Conservation (phyloP, 2,888 invertebrate species). For the Operophtera brumata region DNA sequence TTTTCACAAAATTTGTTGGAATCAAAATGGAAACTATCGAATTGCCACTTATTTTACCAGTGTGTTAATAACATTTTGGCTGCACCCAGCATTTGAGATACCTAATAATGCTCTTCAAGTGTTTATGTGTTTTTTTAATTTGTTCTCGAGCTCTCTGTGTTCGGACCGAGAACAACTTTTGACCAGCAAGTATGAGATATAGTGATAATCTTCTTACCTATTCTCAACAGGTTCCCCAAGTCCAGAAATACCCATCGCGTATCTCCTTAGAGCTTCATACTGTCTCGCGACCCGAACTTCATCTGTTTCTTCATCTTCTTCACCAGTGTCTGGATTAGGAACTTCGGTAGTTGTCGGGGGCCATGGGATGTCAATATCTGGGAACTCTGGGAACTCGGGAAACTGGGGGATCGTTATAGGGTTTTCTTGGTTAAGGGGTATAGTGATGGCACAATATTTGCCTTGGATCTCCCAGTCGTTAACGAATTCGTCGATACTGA, state of each 20-base stretch:
- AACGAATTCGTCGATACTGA: constrained; percentile 40
- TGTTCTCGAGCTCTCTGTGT: no score
- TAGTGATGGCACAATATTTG: constrained; percentile 62
- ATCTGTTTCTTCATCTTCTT: constrained; percentile 8
- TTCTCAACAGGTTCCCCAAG: constrained; percentile 32
- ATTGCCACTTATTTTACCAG: no score
- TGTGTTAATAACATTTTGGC: no score
- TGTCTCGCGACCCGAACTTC: constrained; percentile 1
- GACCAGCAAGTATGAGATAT: no score
- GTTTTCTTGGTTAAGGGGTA: constrained; percentile 41
- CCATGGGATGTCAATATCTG: constrained; percentile 25
- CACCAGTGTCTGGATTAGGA: constrained; percentile 19
- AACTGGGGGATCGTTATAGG: constrained; percentile 22
- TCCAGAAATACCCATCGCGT: constrained; percentile 40
- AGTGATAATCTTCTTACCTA: constrained; percentile 28
- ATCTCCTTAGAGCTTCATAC: constrained; percentile 30
- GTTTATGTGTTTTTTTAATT: no score
- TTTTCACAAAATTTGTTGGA: no score
- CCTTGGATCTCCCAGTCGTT: constrained; percentile 54
- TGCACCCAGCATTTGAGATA: no score
- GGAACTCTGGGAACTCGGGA: constrained; percentile 11
- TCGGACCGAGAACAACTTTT: no score
- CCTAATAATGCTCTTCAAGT: no score
- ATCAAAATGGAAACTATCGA: no score
- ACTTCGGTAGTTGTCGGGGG: constrained; percentile 5